Percentiles rank a stretch among this genome's conserved stretches.
Conservation (phyloP, 2,888 invertebrate species). For the Helobdella robusta region DNA sequence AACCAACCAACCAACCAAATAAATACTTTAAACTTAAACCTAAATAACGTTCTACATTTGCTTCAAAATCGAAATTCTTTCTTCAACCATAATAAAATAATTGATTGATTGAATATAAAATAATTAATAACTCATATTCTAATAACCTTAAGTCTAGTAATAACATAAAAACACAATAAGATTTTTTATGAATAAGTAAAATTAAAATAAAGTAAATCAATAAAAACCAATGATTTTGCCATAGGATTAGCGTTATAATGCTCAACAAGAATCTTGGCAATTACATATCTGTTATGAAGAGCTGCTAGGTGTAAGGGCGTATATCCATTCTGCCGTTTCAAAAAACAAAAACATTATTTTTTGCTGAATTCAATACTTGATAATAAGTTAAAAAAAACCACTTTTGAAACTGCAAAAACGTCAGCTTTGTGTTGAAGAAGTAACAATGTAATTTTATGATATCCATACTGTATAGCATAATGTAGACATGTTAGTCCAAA, state of each 20-base stretch:
- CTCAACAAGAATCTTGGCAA: conserved; percentile 6
- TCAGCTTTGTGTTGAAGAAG: conserved; percentile 21
- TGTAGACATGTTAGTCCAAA: conserved; percentile 92
- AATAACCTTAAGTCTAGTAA: too few relatives aligned
- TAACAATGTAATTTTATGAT: conserved; percentile 64
- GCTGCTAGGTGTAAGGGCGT: conserved; percentile 12
- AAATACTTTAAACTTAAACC: too few relatives aligned
- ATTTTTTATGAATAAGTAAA: too few relatives aligned
- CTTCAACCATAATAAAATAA: too few relatives aligned
- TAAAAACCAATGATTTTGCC: conserved; percentile 10
- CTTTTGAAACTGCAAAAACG: conserved; percentile 10
- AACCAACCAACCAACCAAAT: too few relatives aligned
- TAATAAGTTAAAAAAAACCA: not conserved
- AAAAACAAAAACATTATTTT: too few relatives aligned
- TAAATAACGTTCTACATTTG: too few relatives aligned
- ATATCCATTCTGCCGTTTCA: conserved; percentile 24
- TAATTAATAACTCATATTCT: too few relatives aligned
- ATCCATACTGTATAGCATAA: conserved; percentile 93
- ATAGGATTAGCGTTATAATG: conserved; percentile 8
- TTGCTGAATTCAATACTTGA: too few relatives aligned
- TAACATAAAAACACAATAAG: too few relatives aligned
- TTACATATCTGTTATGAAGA: conserved; percentile 14
- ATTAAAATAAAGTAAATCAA: not conserved
- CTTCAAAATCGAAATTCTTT: too few relatives aligned
- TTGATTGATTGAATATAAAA: too few relatives aligned